Base-by-base conservation (phyloP, 2,797 vertebrate species). In the Dendrocincla fuliginosa region DNA sequence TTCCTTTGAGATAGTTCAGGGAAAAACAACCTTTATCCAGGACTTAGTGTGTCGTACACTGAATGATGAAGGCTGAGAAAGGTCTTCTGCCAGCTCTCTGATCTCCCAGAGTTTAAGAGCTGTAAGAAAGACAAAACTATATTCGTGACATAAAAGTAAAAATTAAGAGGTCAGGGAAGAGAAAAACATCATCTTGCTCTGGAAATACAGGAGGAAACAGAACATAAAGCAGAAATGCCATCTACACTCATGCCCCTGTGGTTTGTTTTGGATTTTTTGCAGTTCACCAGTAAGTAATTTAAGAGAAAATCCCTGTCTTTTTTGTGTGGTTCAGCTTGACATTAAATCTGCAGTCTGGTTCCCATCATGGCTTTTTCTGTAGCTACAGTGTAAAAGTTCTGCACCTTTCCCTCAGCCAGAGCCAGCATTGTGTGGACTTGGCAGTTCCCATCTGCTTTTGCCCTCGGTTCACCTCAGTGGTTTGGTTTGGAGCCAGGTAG, bases 361-460 rank as follows among this genome's bases (percentile, higher is more conserved):
- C 69, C 69, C 87, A 73, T 91, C 76, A 8, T 25, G 39, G 33
- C 53, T 88, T 90, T 95, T 90, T 94, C 65, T 95, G 73, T 78
- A 94, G 59, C 83, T 71, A 4, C 87, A 78, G 35, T 61, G 57
- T 86, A 78, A 37, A 86, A 92, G 78, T 60, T 65, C 46, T 91
- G 68, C 75, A 91, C 57, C 42, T 91, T 95, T 50, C 57, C 50
- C 25, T 93, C 65, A 78, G 35, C 47, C 0, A 0, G 85, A 90
- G 93, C 91, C 90, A 94, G 80, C 90, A 88, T 93, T 94, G 90
- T 95, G 63, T 0, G 3, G 57, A 84, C 57, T 95, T 96, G 95
- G 91, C 94, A 81, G 69, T 41, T 93, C 46, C 55, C 61, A 5
- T 95, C 76, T 86, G 68, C 69, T 90, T 90, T 85, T 94, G 85